These are phyloP conservation scores for Tortrix viridana DNA, from an alignment of 2,888 invertebrate genomes.

Conservation along the genomic window DNA sequence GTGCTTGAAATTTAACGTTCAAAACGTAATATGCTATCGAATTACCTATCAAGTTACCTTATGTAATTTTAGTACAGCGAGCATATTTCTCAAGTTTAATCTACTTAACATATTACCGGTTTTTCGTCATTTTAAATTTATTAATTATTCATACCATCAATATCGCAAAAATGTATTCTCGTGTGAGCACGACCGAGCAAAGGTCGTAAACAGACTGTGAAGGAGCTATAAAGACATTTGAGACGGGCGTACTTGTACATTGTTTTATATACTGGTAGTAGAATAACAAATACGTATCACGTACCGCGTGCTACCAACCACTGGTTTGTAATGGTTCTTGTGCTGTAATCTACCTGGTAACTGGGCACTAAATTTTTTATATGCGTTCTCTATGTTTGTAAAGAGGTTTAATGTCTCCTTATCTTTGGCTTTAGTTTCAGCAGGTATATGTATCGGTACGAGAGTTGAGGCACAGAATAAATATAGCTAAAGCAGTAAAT, in stretches of 20 bases:
- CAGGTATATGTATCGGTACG: no score
- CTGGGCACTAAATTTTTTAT: constrained; percentile 22
- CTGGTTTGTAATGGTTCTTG: constrained; percentile 35
- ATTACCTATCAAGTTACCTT: no score
- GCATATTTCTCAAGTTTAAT: constrained; percentile 10
- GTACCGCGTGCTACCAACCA: constrained; percentile 37
- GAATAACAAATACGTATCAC: constrained; percentile 38
- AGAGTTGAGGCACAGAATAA: no score
- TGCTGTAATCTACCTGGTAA: constrained; percentile 17
- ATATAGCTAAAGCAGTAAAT: no score
- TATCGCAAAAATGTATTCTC: constrained; percentile 22
- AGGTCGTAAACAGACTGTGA: constrained; percentile 37
- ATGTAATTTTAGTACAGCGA: no score
- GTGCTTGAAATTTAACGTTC: no score
- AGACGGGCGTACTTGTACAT: constrained; percentile 33
- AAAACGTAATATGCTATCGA: no score
- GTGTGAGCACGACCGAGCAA: constrained; percentile 24
- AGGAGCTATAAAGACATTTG: constrained; percentile 40
- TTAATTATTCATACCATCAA: constrained; percentile 26
- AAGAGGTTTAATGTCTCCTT: background rate
- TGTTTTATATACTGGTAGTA: constrained; percentile 26
- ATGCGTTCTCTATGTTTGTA: background rate
- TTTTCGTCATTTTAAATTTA: constrained; percentile 12
- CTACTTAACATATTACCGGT: constrained; percentile 10
- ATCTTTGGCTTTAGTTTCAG: background rate